These are phyloP conservation scores for Polypterus senegalus DNA, from an alignment of 2,113 vertebrate genomes.

Conservation along the genomic window DNA sequence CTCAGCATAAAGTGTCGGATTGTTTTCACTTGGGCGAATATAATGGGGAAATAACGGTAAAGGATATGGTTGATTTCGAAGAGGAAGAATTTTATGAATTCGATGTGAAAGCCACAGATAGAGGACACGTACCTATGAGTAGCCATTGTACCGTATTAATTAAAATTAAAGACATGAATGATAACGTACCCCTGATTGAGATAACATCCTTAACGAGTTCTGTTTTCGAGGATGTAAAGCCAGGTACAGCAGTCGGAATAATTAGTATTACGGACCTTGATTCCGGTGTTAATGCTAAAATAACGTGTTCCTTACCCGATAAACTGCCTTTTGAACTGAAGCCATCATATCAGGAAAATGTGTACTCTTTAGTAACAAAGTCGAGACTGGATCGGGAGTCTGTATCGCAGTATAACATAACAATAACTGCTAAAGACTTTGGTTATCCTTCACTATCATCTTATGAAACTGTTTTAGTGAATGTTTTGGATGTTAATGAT, in stretches of 20 bases:
- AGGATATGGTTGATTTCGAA: conserved; percentile 17
- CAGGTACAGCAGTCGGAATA: conserved; percentile 9
- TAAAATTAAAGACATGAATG: conserved; percentile 12
- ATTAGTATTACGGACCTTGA: conserved; percentile 21
- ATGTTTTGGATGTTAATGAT: conserved; percentile 38
- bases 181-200: conserved; percentile 5
- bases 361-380: conserved; percentile 40
- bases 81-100: conserved; percentile 11
- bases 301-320: conserved; percentile 21
- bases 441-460: conserved; percentile 32
- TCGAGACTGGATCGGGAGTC: conserved; percentile 34
- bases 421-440: conserved; percentile 36
- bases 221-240: conserved; percentile 16
- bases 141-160: conserved; percentile 10
- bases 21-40: conserved; percentile 8
- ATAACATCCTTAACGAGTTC: conserved; percentile 10
- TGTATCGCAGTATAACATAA: conserved; percentile 31
- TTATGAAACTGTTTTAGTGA: conserved; percentile 23
- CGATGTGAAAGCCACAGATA: conserved; percentile 12
- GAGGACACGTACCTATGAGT: not conserved
- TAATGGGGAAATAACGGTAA: conserved; percentile 12
- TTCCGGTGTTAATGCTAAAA: conserved; percentile 20
- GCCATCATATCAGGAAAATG: conserved; percentile 38
- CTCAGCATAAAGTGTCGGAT: not conserved
- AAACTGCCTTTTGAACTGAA: conserved; percentile 43